Conservation (phyloP, 2,113 vertebrate species). For the Mohoua ochrocephala region DNA sequence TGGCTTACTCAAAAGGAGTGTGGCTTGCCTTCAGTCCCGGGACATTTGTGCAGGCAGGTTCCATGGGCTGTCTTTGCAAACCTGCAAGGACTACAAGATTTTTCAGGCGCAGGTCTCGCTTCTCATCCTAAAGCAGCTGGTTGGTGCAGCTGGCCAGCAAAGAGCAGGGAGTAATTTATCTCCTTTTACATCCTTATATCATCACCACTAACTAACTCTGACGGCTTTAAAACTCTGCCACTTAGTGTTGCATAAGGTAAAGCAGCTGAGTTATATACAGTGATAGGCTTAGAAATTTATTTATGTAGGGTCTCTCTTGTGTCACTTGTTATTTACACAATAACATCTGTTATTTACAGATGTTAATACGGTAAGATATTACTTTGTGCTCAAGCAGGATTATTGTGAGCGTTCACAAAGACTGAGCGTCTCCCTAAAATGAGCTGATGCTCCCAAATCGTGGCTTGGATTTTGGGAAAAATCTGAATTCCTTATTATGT, state of each 20-base stretch:
- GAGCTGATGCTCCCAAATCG: rapidly evolving
- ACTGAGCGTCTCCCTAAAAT: background rate
- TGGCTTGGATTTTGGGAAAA: background rate
- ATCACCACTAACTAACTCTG: background rate
- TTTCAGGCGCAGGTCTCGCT: background rate
- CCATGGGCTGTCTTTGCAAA: background rate
- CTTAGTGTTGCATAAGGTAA: background rate
- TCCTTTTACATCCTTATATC: background rate
- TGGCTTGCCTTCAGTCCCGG: background rate
- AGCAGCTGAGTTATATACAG: background rate
- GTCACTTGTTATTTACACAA: background rate
- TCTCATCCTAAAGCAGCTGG: rapidly evolving
- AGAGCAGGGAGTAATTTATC: background rate
- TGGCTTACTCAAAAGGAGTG: background rate
- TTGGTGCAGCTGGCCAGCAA: background rate
- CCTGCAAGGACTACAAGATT: background rate
- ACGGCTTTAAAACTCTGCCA: background rate
- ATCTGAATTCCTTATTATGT: background rate
- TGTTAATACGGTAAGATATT: background rate
- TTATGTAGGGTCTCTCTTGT: background rate
- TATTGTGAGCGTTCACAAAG: background rate
- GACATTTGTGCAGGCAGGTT: background rate
- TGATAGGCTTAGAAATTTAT: background rate
- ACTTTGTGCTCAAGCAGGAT: background rate
- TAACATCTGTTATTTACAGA: background rate